These are phyloP conservation scores for Channa maculata DNA, from an alignment of 2,113 vertebrate genomes.

Conservation along the genomic window DNA sequence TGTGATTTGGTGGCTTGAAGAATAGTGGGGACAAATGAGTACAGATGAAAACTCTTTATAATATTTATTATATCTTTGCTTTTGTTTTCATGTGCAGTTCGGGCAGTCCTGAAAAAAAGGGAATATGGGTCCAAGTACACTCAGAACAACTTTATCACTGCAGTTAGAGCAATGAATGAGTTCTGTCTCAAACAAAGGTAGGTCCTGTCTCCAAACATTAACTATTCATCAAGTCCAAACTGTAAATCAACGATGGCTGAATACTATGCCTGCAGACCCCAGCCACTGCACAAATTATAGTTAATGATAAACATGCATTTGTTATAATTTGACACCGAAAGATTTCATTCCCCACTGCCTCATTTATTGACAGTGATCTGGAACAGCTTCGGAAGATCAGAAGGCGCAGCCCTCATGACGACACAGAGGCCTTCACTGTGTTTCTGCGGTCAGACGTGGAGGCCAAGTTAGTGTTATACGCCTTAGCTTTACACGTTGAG, in stretches of 20 bases:
- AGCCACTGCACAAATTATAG: background rate
- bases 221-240: background rate
- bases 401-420: constrained; percentile 94
- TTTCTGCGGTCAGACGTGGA: constrained; percentile 96
- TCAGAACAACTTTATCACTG: constrained; percentile 98
- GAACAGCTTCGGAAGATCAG: constrained; percentile 94
- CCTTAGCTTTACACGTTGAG: background rate
- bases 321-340: constrained; percentile 44
- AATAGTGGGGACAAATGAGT: background rate
- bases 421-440: constrained; percentile 96
- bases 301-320: constrained; percentile 57
- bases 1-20: background rate
- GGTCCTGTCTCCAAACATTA: background rate
- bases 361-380: constrained; percentile 86
- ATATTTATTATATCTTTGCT: background rate
- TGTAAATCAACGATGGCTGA: too few relatives aligned
- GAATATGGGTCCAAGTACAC: constrained; percentile 97
- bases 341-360: background rate
- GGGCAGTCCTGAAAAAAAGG: constrained; percentile 97
- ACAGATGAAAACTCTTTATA: background rate
- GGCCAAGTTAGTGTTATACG: constrained; percentile 88
- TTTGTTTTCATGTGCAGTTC: constrained; percentile 82
- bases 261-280: background rate
- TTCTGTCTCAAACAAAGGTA: constrained; percentile 99
- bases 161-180: constrained; percentile 97